These are phyloP conservation scores for Pollimyrus isidori DNA, from an alignment of 2,113 vertebrate species.

Conservation along the genomic window DNA sequence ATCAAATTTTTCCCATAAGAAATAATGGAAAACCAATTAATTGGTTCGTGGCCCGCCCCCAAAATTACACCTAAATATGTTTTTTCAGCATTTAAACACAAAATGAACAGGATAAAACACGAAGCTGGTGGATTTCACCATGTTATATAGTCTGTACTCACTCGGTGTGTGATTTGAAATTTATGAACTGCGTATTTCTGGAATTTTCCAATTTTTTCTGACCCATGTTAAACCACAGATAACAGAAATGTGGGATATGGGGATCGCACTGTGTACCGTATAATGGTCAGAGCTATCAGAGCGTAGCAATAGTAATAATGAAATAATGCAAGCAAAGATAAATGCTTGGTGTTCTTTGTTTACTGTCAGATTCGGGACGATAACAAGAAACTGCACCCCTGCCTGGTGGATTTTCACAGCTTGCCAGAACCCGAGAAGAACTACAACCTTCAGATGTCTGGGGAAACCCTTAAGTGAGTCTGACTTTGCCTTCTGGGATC, in stretches of 20 bases:
- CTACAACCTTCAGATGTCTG: constrained; percentile 89
- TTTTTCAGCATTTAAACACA: too few relatives aligned
- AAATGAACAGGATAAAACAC: too few relatives aligned
- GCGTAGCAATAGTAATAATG: not conserved
- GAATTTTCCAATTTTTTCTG: not conserved
- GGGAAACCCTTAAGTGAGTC: constrained; percentile 83
- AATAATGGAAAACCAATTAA: too few relatives aligned
- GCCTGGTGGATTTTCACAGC: constrained; percentile 78
- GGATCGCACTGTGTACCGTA: not conserved
- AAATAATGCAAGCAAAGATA: not conserved
- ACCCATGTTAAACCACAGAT: not conserved
- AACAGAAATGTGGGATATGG: not conserved
- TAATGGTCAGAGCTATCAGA: not conserved
- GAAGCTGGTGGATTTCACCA: not conserved
- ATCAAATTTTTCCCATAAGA: too few relatives aligned
- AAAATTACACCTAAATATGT: too few relatives aligned
- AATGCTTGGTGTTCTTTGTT: not conserved
- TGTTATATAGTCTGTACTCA: not conserved
- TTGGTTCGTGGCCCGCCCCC: too few relatives aligned
- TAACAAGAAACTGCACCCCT: constrained; percentile 82
- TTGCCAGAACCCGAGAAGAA: constrained; percentile 82
- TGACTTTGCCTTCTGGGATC: not conserved
- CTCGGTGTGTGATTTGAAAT: not conserved
- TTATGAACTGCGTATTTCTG: not conserved
- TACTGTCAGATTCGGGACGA: constrained; percentile 74